phyloP scores from a whole-genome alignment of 1,140 invertebrate species.

The Platorchestia sp. region DNA sequence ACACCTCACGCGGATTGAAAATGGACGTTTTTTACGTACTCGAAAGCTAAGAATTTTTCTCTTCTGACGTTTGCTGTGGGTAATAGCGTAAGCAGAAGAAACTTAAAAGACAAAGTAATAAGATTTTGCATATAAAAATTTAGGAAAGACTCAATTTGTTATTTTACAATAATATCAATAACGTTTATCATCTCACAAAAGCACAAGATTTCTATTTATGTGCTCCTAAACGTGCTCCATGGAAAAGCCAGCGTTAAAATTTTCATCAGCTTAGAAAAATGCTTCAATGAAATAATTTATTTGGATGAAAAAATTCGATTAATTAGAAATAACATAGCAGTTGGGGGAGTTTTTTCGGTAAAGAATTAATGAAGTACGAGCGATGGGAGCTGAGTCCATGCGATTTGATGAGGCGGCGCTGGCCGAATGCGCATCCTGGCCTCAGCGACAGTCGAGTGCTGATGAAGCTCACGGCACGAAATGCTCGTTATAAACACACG shows the following conservation, averaged over 20 bases:
- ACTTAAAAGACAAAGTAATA: too few species aligned
- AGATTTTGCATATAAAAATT: too few species aligned
- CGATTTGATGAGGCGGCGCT: not conserved
- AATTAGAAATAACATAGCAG: not conserved
- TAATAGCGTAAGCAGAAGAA: too few species aligned
- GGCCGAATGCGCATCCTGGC: not conserved
- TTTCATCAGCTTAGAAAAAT: not conserved
- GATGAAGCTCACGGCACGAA: not conserved
- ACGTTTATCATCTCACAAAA: too few species aligned
- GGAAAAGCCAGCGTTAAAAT: too few species aligned
- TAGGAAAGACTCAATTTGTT: too few species aligned
- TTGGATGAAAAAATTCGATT: not conserved
- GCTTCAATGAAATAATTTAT: not conserved
- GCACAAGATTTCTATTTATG: too few species aligned
- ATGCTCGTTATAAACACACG: not conserved
- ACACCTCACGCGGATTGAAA: too few species aligned
- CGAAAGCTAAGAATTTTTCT: not conserved
- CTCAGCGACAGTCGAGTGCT: not conserved
- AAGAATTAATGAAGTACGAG: not conserved
- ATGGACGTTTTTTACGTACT: not conserved
- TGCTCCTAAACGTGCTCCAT: not conserved
- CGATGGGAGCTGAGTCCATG: not conserved
- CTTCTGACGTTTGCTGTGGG: too few species aligned
- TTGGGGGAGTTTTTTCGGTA: not conserved
- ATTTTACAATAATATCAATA: too few species aligned